A percentile compares a stretch with the other conserved stretches of the same genome.
phyloP scores from a whole-genome alignment of 2,113 vertebrate genomes.

The Cnemophilus loriae region DNA sequence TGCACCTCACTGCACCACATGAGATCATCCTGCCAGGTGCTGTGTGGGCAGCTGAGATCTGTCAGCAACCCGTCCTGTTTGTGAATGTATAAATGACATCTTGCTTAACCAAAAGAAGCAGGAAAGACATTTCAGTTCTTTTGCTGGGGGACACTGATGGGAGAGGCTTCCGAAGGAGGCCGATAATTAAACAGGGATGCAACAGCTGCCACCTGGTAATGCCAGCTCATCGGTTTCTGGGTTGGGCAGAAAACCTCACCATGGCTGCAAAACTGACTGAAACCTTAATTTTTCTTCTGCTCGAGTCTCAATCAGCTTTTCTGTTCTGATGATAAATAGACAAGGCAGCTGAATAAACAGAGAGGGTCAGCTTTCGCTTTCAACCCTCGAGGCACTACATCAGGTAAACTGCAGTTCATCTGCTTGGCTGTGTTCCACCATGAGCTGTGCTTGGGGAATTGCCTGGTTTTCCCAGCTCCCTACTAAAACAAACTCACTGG shows the following conservation, averaged over 20 bases:
- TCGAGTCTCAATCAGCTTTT: not conserved
- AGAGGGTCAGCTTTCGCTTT: not conserved
- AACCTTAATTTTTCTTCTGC: not conserved
- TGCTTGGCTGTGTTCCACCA: not conserved
- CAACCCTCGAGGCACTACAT: not conserved
- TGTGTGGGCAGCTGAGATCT: not conserved
- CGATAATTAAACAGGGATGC: not conserved
- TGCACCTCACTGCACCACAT: not conserved
- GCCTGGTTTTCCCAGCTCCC: not conserved
- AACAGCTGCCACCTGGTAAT: not conserved
- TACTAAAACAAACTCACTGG: rapidly evolving
- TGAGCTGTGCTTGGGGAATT: not conserved
- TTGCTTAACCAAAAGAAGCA: not conserved
- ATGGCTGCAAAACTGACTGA: not conserved
- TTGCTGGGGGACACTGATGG: not conserved
- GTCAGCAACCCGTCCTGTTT: not conserved
- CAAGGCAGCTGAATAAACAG: not conserved
- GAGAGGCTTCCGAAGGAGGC: not conserved
- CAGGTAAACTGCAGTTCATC: not conserved
- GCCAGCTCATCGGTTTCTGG: not conserved
- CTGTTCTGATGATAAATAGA: not conserved
- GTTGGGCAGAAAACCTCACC: not conserved
- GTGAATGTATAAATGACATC: not conserved
- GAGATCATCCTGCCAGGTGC: not conserved
- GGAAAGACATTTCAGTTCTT: not conserved